Percentiles rank a stretch among this genome's conserved stretches.
These are phyloP conservation scores for Aphidius gifuensis DNA, from an alignment of 1,140 invertebrate species.

Conservation along the genomic window DNA sequence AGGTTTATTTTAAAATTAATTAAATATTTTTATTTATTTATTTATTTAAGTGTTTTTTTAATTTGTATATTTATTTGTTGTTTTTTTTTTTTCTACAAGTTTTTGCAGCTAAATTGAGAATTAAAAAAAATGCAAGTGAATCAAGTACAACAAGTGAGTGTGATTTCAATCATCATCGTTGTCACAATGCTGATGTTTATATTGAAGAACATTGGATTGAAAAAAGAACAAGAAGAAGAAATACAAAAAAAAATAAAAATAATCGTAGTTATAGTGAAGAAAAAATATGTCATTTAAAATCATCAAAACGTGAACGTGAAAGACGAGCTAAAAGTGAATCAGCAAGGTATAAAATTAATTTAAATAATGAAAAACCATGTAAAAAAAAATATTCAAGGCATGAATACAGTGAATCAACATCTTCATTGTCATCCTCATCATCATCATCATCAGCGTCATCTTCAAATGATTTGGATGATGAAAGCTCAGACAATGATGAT, in stretches of 20 bases:
- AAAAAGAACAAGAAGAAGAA: slow-evolving; percentile 37
- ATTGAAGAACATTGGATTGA: slow-evolving; percentile 50
- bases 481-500: slow-evolving; percentile 19
- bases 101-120: slow-evolving; percentile 43
- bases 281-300: slow-evolving; percentile 44
- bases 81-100: slow-evolving; percentile 32
- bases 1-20: slow-evolving; percentile 33
- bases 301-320: slow-evolving; percentile 36
- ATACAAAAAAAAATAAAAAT: slow-evolving; percentile 32
- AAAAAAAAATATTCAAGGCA: slow-evolving; percentile 31
- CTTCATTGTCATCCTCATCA: too few relatives aligned
- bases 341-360: slow-evolving; percentile 36
- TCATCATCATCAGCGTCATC: too few relatives aligned
- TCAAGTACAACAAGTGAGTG: slow-evolving; percentile 43
- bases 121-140: slow-evolving; percentile 28
- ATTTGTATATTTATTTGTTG: slow-evolving; percentile 7
- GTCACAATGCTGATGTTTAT: slow-evolving; percentile 39
- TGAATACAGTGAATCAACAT: slow-evolving; percentile 33
- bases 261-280: slow-evolving; percentile 52
- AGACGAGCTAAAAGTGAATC: slow-evolving; percentile 49
- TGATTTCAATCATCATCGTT: slow-evolving; percentile 25
- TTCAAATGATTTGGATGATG: slow-evolving; percentile 34
- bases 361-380: slow-evolving; percentile 26
- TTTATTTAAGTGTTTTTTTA: neutral
- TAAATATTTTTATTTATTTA: slow-evolving; percentile 10